phyloP scores from a whole-genome alignment of 2,113 vertebrate genomes.

The Cynocephalus volans region DNA sequence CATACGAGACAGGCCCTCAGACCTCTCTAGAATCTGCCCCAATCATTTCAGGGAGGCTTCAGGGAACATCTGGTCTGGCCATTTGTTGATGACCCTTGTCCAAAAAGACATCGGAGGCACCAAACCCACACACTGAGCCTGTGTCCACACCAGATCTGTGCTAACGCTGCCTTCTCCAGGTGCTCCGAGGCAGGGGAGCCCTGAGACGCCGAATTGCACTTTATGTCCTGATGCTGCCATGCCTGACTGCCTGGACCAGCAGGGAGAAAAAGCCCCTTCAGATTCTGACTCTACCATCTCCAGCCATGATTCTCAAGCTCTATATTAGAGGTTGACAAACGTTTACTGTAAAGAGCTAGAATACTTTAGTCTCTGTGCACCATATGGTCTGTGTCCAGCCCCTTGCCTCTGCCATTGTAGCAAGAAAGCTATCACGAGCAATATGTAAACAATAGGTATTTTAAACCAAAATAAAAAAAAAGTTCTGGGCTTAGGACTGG shows the following conservation, averaged over 20 bases:
- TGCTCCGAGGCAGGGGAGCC: neutral
- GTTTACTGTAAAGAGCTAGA: neutral
- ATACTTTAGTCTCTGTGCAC: neutral
- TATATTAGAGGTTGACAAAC: neutral
- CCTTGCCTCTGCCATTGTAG: neutral
- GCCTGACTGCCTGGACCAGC: neutral
- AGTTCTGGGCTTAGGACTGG: neutral
- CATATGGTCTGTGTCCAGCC: neutral
- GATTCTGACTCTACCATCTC: neutral
- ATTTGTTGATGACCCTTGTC: neutral
- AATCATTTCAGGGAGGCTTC: neutral
- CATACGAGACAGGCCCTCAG: neutral
- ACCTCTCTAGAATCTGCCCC: conserved; percentile 27
- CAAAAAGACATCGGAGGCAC: neutral
- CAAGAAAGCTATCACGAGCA: neutral
- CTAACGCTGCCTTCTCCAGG: too few species aligned
- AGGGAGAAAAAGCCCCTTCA: neutral
- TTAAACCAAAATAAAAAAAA: neutral
- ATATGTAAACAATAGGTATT: neutral
- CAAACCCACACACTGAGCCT: neutral
- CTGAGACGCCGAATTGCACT: neutral
- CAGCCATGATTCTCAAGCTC: neutral
- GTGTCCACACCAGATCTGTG: neutral
- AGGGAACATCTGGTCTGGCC: neutral
- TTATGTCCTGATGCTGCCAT: neutral